Base-by-base conservation (phyloP, 2,797 vertebrate genomes). In the Aeoliscus strigatus region DNA sequence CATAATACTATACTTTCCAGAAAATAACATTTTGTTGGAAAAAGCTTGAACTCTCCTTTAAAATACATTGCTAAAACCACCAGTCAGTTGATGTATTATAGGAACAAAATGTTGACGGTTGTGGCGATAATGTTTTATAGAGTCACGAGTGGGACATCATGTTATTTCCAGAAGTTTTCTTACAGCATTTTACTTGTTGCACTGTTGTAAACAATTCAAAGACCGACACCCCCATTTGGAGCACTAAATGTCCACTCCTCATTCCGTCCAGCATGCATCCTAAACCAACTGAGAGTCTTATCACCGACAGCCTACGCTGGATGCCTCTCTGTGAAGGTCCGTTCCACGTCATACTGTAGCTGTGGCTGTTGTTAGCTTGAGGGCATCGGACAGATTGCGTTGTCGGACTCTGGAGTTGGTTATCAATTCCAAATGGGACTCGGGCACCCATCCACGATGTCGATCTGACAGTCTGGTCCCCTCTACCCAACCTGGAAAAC, bases 381-480 rank as follows among this genome's bases (percentile, higher is more conserved):
- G 88, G 1, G 91, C 91, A 51, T 97, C 96, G 41, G 87, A 85
- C 50, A 98, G 84, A 75, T 98, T 98, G 56, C 83, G 89, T 27
- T 89, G 79, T n/a, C 89, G 84, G 0, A 89, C 85, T 0, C 86
- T 87, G 12, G 82, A 72, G 73, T 88, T 96, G 65, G 57, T 85
- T 73, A 98, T 97, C 27, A 70, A 74, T 51, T 96, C 91, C 66
- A 98, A 85, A 1, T 98, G 89, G 6, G 90, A 84, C 0, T 82
- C 24, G 0, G 92, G 93, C 12, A 92, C 89, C 96, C 96, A 98
- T 47, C 96, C 96, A 38, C 80, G 87, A 31, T 94, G 91, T 6
- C 90, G 75, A 52, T 98, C 95, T 0, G 94, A 92, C 29, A 98
- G 88, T 49, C 89, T 90, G 34, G 92, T 86, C 35, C 92, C 95